Evolutionary conservation across 2,113 vertebrate genomes (phyloP).

Genomic region (Forbesichthys papilliferus): DNA sequence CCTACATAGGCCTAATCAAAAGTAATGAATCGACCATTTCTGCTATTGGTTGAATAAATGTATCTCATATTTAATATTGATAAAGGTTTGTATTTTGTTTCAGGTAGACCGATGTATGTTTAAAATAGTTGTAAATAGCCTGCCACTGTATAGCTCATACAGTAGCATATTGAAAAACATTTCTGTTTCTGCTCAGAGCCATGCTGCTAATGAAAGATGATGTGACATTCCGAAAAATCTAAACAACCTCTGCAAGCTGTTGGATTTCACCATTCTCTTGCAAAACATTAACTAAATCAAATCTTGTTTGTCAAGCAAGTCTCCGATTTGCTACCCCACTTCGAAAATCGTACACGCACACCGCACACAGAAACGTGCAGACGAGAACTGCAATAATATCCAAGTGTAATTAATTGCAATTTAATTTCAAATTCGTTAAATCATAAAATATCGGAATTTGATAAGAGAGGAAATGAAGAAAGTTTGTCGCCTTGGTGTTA

Average conservation of each 20-base stretch:
- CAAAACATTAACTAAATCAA: constrained; percentile 59
- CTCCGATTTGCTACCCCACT: constrained; percentile 3
- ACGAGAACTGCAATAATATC: constrained; percentile 36
- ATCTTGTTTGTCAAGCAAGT: constrained; percentile 52
- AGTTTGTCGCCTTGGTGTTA: constrained; percentile 76
- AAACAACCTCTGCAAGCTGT: constrained; percentile 48
- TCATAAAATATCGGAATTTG: constrained; percentile 78
- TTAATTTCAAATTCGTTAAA: constrained; percentile 77
- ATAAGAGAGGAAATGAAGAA: constrained; percentile 76
- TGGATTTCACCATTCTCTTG: constrained; percentile 33
- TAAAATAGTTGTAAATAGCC: constrained; percentile 31
- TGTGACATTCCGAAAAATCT: constrained; percentile 20
- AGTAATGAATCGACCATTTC: constrained; percentile 13
- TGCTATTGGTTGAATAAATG: too few relatives aligned
- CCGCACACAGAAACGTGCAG: background rate
- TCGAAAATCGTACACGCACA: constrained; percentile 4
- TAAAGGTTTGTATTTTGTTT: constrained; percentile 5
- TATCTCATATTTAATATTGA: constrained; percentile 9
- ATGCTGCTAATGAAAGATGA: constrained; percentile 41
- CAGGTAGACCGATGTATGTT: constrained; percentile 4
- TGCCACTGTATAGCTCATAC: background rate
- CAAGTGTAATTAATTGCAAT: constrained; percentile 79
- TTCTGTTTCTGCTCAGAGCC: constrained; percentile 26
- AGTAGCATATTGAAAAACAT: background rate
- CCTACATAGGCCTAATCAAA: background rate